Base-by-base conservation (phyloP, 2,113 vertebrate genomes). In the Furnarius figulus region DNA sequence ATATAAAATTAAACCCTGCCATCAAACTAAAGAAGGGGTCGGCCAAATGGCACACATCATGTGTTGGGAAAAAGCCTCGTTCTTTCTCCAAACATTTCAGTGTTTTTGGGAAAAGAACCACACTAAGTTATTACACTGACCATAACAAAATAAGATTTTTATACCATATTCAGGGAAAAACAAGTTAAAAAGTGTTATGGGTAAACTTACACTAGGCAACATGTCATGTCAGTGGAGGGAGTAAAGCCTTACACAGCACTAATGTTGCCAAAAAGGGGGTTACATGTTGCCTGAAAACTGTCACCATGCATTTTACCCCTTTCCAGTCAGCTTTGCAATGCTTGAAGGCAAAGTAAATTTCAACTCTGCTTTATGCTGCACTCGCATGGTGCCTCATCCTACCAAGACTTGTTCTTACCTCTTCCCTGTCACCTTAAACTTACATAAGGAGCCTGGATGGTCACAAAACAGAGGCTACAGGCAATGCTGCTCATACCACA, bases 11-110 rank as follows among this genome's bases (percentile, higher is more conserved):
- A 95, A 96, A 97, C 66, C 72, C 95, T 95, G 72, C 84, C 72
- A 81, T 90, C 35, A 8, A 95, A 68, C 70, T 87, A n/a, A 70
- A 56, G 86, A 40, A 92, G 85, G 65, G 95, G 96, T 97, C 85
- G 16, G 95, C 91, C 97, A 97, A 97, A 85, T 89, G 96, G 90
- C 95, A 97, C 49, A 56, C 31, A 66, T 86, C 93, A 96, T 3
- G 7, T 91, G 81, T 82, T 79, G 74, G 77, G 85, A 96, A 94
- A 93, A 86, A 93, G 62, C 58, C n/a, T 44, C 67, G 37, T 30
- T 92, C 83, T 75, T 94, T 39, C 82, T 90, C 78, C n/a, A 55
- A 95, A 82, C 27, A 65, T 93, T 67, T 77, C 74, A 28, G 42
- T n/a, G 42, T 50, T 87, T 68, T 82, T 72, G 52, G 66, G 53